A percentile compares a stretch with the other conserved stretches of the same genome.
Conservation (phyloP, 2,797 vertebrate genomes). For the Salmo trutta region DNA sequence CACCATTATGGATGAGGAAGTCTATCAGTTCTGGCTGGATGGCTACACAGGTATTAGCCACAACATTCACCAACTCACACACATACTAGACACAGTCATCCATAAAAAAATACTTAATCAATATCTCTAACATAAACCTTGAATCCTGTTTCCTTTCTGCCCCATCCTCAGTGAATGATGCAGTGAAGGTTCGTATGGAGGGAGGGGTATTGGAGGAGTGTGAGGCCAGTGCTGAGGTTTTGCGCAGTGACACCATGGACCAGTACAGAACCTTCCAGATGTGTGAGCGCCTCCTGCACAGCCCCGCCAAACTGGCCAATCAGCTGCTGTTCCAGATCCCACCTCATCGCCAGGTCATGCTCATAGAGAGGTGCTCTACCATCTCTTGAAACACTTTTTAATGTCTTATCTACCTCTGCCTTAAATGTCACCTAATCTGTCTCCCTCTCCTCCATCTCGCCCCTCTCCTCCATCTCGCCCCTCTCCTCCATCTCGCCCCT, state of each 20-base stretch:
- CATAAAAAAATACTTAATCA: background rate
- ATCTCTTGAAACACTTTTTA: background rate
- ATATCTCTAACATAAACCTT: background rate
- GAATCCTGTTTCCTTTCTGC: background rate
- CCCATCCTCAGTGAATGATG: constrained; percentile 79
- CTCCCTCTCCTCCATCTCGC: background rate
- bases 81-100: background rate
- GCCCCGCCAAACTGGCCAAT: constrained; percentile 87
- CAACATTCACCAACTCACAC: background rate
- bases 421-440: background rate
- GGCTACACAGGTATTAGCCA: constrained; percentile 82
- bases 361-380: constrained; percentile 84
- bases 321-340: constrained; percentile 93
- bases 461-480: too few species aligned
- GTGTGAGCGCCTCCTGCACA: constrained; percentile 89
- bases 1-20: constrained; percentile 90
- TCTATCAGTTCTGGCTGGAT: constrained; percentile 91
- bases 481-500: background rate
- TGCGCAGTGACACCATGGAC: constrained; percentile 93
- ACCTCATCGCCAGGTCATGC: constrained; percentile 86
- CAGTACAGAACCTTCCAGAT: constrained; percentile 95
- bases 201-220: constrained; percentile 87
- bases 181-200: constrained; percentile 83
- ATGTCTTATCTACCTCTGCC: background rate
- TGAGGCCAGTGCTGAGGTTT: constrained; percentile 82